phyloP scores from a whole-genome alignment of 1,140 invertebrate species.

The Drosophila quadrilineata region DNA sequence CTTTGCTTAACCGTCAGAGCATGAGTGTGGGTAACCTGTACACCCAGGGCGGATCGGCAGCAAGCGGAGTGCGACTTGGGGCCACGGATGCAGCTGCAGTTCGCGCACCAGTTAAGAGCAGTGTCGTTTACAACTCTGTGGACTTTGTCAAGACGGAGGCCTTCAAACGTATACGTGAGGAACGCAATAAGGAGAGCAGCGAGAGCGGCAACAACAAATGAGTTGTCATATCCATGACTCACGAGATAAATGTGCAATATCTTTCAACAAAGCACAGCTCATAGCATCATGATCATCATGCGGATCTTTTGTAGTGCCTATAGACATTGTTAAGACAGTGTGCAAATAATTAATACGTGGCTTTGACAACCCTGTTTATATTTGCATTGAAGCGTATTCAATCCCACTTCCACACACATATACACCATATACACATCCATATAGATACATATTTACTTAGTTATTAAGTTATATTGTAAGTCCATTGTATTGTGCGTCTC shows the following conservation, averaged over 20 bases:
- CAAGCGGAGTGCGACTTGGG: slow-evolving; percentile 34
- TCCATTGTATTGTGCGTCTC: slow-evolving; percentile 13
- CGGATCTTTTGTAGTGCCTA: slow-evolving; percentile 55
- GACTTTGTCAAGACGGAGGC: slow-evolving; percentile 96
- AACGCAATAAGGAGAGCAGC: slow-evolving; percentile 84
- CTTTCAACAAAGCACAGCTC: background rate
- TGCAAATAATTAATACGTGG: slow-evolving; percentile 51
- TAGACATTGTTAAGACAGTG: slow-evolving; percentile 37
- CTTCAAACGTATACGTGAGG: slow-evolving; percentile 92
- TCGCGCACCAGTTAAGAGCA: slow-evolving; percentile 70
- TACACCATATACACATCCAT: slow-evolving; percentile 15
- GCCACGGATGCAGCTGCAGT: slow-evolving; percentile 37
- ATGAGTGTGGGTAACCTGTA: slow-evolving; percentile 64
- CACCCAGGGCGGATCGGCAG: slow-evolving; percentile 23
- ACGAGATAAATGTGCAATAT: slow-evolving; percentile 53
- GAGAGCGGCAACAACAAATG: slow-evolving; percentile 28
- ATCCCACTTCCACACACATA: background rate
- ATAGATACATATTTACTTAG: slow-evolving; percentile 36
- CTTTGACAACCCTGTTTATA: slow-evolving; percentile 47
- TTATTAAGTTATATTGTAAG: slow-evolving; percentile 25
- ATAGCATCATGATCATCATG: slow-evolving; percentile 41
- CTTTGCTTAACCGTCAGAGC: slow-evolving; percentile 61
- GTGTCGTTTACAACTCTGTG: slow-evolving; percentile 92
- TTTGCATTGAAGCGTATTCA: slow-evolving; percentile 29
- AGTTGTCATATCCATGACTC: background rate